Evolutionary conservation across 2,113 vertebrate species (phyloP).

Genomic region (Campylomormyrus numenius): DNA sequence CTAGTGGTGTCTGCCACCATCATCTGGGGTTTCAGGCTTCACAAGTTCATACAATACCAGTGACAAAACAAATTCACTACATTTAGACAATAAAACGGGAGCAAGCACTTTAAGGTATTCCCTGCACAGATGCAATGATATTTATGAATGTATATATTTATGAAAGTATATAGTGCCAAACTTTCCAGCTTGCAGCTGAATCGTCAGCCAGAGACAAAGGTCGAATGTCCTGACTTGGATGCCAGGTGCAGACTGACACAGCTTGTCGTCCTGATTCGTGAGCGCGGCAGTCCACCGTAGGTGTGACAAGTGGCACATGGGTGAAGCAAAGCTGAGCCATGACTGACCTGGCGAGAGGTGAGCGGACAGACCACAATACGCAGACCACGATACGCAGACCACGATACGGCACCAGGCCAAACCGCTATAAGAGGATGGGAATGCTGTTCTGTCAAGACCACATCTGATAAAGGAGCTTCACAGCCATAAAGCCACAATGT

Average conservation of each 20-base stretch:
- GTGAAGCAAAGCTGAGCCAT: conserved; percentile 28
- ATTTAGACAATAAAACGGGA: neutral
- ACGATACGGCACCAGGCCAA: neutral
- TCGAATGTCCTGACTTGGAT: conserved; percentile 26
- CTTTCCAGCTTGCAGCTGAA: neutral
- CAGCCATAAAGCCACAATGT: neutral
- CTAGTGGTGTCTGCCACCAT: neutral
- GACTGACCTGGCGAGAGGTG: conserved; percentile 17
- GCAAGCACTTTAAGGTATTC: neutral
- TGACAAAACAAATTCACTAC: neutral
- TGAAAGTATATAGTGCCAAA: neutral
- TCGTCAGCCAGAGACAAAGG: conserved; percentile 29
- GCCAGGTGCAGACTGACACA: conserved; percentile 3
- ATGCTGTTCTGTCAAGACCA: neutral
- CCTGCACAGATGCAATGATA: neutral
- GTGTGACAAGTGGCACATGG: conserved; percentile 33
- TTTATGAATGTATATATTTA: neutral
- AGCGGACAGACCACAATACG: neutral
- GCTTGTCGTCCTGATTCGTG: conserved; percentile 23
- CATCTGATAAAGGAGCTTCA: neutral
- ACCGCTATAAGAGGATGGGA: neutral
- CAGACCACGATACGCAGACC: no score
- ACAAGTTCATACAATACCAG: neutral
- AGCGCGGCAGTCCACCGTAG: conserved; percentile 18
- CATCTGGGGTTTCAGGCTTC: neutral